Base-by-base conservation (phyloP, 2,797 vertebrate genomes). In the Poecilia velifera region DNA sequence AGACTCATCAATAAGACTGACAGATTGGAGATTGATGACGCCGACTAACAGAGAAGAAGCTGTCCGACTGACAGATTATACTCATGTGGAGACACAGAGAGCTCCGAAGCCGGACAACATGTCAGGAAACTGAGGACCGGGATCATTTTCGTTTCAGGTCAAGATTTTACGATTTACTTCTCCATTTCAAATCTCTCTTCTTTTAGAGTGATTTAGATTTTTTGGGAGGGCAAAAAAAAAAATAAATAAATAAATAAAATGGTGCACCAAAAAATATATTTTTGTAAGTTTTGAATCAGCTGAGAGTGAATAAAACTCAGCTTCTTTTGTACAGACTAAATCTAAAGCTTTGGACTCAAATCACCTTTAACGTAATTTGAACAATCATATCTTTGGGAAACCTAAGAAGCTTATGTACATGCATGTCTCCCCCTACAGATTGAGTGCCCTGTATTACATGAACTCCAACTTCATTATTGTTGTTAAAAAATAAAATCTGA, bases 11-110 rank as follows among this genome's bases (percentile, higher is more conserved):
- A 94, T 94, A 94, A 89, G 91, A 81, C 75, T 28, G 88, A 81
- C 89, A 88, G 91, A 94, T 93, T 78, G 88, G 91, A 89, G 93
- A 93, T 91, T 94, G 92, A 95, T 95, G 92, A 77, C 59, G 84
- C 62, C 18, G 83, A 59, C 82, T 75, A 76, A 89, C 72, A 72
- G 87, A 90, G 90, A 93, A 81, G 90, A 90, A 92, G 81, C 91
- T 76, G 90, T 91, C 89, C 72, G 86, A 89, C 86, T 92, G 92
- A 79, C 81, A n/a, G 88, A 87, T 92, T 20, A 59, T 77, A 80
- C 82, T 82, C 80, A 74, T 77, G 66, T 72, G 73, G 85, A 83
- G 70, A 79, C 71, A 53, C 43, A 39, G 64, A 16, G 22, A 45
- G 68, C 41, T 45, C 68, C 28, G 41, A 43, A 71, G 68, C 41